Evolutionary conservation across 2,113 vertebrate species (phyloP).

Genomic region (Isurus oxyrinchus): DNA sequence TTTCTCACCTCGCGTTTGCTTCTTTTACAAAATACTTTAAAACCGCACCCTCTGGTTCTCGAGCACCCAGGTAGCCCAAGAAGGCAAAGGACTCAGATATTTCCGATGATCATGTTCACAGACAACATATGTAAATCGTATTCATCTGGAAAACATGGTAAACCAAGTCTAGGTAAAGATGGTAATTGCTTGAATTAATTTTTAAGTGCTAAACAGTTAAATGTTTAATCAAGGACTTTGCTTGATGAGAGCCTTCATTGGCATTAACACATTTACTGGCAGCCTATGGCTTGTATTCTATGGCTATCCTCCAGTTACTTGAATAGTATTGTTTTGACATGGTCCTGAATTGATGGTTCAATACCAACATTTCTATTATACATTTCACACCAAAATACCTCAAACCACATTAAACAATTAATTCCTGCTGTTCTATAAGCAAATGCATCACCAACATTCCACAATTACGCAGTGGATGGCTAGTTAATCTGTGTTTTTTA

Average conservation of each 20-base stretch:
- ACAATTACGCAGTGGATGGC: too few species aligned
- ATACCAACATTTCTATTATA: background rate
- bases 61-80: background rate
- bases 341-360: background rate
- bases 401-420: background rate
- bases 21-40: too few species aligned
- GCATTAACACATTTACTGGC: background rate
- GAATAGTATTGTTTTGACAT: background rate
- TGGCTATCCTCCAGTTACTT: background rate
- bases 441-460: background rate
- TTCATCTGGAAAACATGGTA: background rate
- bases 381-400: background rate
- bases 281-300: background rate
- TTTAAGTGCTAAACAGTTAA: background rate
- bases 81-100: background rate
- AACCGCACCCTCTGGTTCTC: too few species aligned
- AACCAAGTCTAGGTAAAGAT: background rate
- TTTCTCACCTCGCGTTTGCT: too few species aligned
- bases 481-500: too few species aligned
- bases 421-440: background rate
- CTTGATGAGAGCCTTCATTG: background rate
- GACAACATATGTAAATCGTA: background rate
- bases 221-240: conserved; percentile 14
- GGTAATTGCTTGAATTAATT: conserved; percentile 13
- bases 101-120: background rate